Percentiles rank a stretch among this genome's conserved stretches.
phyloP scores from a whole-genome alignment of 2,888 invertebrate species.

The Oegoconia quadripuncta region DNA sequence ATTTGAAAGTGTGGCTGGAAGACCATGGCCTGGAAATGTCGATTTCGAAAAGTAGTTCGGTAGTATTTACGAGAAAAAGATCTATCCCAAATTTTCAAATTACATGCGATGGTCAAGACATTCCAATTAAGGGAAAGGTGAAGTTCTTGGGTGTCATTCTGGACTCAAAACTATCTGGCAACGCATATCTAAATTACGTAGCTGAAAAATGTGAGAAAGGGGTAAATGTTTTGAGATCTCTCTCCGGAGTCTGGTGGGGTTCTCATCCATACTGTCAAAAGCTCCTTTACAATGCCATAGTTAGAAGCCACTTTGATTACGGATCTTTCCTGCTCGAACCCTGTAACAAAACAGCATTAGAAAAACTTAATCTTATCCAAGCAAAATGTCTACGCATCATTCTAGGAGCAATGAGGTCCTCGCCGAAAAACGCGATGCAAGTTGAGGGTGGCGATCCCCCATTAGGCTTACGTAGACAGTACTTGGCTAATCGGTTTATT shows the following conservation, averaged over 20 bases:
- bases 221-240: constrained; percentile 10
- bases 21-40: constrained; percentile 11
- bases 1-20: constrained; percentile 6
- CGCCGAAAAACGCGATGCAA: constrained; percentile 18
- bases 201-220: constrained; percentile 12
- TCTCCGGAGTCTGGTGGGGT: constrained; percentile 23
- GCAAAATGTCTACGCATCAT: constrained; percentile 22
- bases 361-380: constrained; percentile 18
- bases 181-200: constrained; percentile 10
- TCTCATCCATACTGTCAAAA: constrained; percentile 20
- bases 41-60: constrained; percentile 4
- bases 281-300: constrained; percentile 20
- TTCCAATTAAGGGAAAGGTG: neutral
- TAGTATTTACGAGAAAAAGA: constrained; percentile 8
- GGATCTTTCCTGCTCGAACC: constrained; percentile 21
- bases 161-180: constrained; percentile 12
- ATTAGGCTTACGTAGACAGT: constrained; percentile 4
- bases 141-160: constrained; percentile 15
- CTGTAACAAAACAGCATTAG: constrained; percentile 11
- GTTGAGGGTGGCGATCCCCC: constrained; percentile 12
- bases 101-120: neutral
- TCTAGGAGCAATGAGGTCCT: constrained; percentile 24
- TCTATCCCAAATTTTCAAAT: neutral
- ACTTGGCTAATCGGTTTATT: constrained; percentile 4
- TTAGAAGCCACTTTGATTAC: constrained; percentile 25